Percentiles rank a stretch among this genome's conserved stretches.
Evolutionary conservation across 1,140 invertebrate genomes (phyloP).

Genomic region (Drosophila ohnishii): DNA sequence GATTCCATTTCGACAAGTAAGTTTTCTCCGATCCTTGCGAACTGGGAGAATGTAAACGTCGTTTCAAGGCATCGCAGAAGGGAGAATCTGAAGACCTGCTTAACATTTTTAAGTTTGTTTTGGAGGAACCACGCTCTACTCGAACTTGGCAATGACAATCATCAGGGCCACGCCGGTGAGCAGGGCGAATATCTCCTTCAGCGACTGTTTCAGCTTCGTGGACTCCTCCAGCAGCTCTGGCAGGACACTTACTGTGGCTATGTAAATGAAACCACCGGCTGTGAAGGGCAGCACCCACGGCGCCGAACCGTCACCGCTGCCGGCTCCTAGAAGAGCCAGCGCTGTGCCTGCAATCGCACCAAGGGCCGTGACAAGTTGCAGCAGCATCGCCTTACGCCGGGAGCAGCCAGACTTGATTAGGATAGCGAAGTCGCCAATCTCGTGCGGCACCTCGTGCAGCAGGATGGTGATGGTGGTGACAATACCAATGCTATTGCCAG

Average conservation of each 20-base stretch:
- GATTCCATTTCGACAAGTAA: background rate
- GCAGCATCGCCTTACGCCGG: conserved; percentile 94
- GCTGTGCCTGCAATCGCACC: conserved; percentile 96
- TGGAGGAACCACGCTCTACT: conserved; percentile 35
- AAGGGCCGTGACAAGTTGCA: conserved; percentile 95
- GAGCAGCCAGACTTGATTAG: conserved; percentile 95
- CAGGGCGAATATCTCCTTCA: conserved; percentile 92
- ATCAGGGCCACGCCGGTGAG: conserved; percentile 90
- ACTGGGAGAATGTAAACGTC: conserved; percentile 4
- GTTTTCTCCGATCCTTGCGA: background rate
- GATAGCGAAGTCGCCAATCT: conserved; percentile 98
- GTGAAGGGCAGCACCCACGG: conserved; percentile 98
- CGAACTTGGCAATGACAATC: conserved; percentile 86
- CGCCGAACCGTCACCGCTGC: conserved; percentile 87
- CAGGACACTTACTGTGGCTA: conserved; percentile 95
- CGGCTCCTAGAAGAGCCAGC: conserved; percentile 88
- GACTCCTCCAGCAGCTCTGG: conserved; percentile 95
- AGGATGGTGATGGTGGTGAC: conserved; percentile 96
- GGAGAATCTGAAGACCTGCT: background rate
- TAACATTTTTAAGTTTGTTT: conserved; percentile 1
- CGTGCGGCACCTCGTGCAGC: conserved; percentile 98
- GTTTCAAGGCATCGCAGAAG: background rate
- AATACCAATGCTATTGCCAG: conserved; percentile 92
- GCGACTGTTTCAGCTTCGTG: conserved; percentile 87
- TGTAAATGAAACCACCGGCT: conserved; percentile 97